phyloP scores from a whole-genome alignment of 2,113 vertebrate genomes.

The Calonectris borealis region DNA sequence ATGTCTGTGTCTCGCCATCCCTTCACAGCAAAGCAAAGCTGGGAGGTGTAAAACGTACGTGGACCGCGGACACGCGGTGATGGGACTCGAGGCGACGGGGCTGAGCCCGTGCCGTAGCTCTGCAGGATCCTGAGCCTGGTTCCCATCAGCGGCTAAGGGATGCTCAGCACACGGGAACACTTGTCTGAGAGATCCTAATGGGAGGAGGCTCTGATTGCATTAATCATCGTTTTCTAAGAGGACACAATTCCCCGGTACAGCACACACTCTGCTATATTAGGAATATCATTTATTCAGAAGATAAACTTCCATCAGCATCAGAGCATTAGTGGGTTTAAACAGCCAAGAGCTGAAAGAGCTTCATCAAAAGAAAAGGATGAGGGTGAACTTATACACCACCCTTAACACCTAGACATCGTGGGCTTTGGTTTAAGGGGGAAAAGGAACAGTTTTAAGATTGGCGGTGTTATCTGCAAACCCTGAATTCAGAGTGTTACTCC shows the following conservation, averaged over 20 bases:
- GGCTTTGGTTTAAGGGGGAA: not conserved
- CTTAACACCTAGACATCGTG: accelerated
- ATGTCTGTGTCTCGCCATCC: accelerated
- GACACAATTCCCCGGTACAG: not conserved
- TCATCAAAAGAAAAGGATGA: not conserved
- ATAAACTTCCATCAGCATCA: not conserved
- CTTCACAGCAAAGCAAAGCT: not conserved
- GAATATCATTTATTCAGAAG: not conserved
- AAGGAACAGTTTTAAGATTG: not conserved
- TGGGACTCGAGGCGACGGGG: accelerated
- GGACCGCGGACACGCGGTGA: accelerated
- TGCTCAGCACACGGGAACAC: not conserved
- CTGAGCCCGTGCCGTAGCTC: not conserved
- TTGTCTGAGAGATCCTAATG: not conserved
- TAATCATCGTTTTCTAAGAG: not conserved
- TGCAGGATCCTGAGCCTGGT: not conserved
- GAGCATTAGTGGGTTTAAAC: not conserved
- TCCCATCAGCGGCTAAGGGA: not conserved
- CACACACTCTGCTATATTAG: not conserved
- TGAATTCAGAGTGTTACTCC: not conserved
- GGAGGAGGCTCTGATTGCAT: not conserved
- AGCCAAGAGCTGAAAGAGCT: not conserved
- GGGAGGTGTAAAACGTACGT: not conserved
- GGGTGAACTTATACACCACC: not conserved
- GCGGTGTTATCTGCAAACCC: not conserved